phyloP scores from a whole-genome alignment of 1,140 invertebrate species.

The Hylyphantes graminicola region DNA sequence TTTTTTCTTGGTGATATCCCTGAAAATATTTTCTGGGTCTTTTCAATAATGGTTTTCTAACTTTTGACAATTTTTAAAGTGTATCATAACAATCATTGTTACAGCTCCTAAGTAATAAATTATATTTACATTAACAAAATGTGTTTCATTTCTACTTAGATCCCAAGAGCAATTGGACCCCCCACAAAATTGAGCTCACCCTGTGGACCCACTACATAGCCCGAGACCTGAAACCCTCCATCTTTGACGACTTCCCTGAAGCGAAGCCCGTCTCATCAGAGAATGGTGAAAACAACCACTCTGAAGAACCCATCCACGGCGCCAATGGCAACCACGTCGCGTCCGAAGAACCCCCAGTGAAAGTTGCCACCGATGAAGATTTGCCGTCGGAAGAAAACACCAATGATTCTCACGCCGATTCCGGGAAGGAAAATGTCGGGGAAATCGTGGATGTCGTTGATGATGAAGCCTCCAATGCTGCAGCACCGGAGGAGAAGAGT shows the following conservation, averaged over 20 bases:
- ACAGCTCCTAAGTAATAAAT: neutral
- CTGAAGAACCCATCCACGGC: neutral
- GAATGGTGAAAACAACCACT: constrained; percentile 48
- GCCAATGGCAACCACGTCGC: constrained; percentile 24
- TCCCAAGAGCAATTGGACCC: constrained; percentile 76
- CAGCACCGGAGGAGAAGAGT: neutral
- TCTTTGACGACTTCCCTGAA: constrained; percentile 80
- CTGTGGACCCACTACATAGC: constrained; percentile 91
- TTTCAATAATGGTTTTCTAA: neutral
- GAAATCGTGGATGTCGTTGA: constrained; percentile 35
- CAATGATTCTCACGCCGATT: constrained; percentile 57
- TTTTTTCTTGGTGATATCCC: too few relatives aligned
- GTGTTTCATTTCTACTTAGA: constrained; percentile 64
- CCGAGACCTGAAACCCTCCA: constrained; percentile 82
- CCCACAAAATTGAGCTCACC: constrained; percentile 87
- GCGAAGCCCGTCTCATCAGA: constrained; percentile 1
- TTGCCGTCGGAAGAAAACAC: constrained; percentile 54
- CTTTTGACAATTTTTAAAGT: neutral
- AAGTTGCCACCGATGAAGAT: constrained; percentile 36
- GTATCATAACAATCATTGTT: neutral
- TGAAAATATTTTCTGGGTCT: neutral
- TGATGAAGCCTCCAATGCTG: constrained; percentile 14
- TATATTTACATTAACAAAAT: neutral
- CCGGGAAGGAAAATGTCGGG: constrained; percentile 54
- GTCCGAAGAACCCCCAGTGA: constrained; percentile 16